Base-by-base conservation (phyloP, 2,113 vertebrate species). In the Indri indri region DNA sequence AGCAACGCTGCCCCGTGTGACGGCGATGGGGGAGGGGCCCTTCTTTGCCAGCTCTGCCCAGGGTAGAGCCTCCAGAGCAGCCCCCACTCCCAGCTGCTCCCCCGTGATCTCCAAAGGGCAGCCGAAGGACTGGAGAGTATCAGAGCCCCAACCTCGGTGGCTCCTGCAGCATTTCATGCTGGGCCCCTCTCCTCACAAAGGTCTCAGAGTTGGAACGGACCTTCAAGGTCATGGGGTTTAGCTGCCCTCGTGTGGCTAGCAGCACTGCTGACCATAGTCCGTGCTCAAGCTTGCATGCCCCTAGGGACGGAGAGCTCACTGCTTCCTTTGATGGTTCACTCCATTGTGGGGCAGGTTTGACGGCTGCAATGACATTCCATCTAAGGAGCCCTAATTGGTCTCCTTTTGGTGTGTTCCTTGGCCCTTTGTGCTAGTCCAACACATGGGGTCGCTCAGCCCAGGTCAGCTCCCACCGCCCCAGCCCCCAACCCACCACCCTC, bases 321-420 rank as follows among this genome's bases (percentile, higher is more conserved):
- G 40, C 22, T 63, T 85, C 42, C 42, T 12, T n/a, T 32, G 42
- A 50, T 2, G 10, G n/a, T 52, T 97, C 42, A 20, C n/a, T 90
- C 34, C 3, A 23, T 0, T 14, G 65, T 0, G 0, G 71, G 40
- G 61, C 32, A 30, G 37, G 54, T 23, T 50, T 61, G 59, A 37
- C 27, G 73, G 25, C 54, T 30, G 40, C 2, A 45, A 32, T 57
- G 30, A 45, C 20, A 52, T 11, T 86, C 18, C 52, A 47, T 5
- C 52, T 45, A 40, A 47, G 63, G n/a, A 57, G 40, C 77, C 30
- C 40, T 14, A 2, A 14, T 20, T 30, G 25, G n/a, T 77, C 12
- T 94, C 52, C 84, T 94, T 59, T 68, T 5, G 54, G 37, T 42
- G 30, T 34, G 20, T 3, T 3, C 23, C 6, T 32, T 71, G 52